Evolutionary conservation across 2,888 invertebrate genomes (phyloP), one percentile per base, ranked within the genome.

Genomic region (Dexiosoma caninum): DNA sequence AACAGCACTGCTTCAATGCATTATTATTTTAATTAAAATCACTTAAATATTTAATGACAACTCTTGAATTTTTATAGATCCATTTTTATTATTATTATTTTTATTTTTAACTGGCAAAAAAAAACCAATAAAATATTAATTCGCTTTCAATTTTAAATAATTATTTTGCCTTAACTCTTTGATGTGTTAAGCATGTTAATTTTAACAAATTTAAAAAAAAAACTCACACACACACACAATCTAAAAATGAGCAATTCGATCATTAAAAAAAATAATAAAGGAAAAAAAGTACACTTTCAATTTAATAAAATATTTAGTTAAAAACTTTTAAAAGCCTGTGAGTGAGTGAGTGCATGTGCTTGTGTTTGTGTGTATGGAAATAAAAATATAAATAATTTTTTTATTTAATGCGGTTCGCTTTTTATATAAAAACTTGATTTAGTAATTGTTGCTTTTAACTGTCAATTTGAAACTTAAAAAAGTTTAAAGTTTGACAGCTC

Each of bases 401-500:
- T 40, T 14, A n/a, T 23, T 40, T 37, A 57, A 37, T 23, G 57
- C 57, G 57, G 37, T 23, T 37, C n/a, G 21, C n/a, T 27, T 72
- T 62, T 55, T 27, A 8, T 37, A 74, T 55, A 46, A 57, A 77
- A 76, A 71, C 71, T 76, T 81, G 81, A 81, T 81, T 81, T 77
- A 81, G 81, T 81, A 81, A 81, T 81, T 81, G 81, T 74, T 81
- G 64, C 75, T 72, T 74, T 81, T 70, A 81, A 74, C 81, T 81
- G 81, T 81, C 81, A 81, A 81, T 77, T 81, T 69, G 67, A 64
- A 53, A 64, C 51, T 69, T 40, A 51, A 49, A 67, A 62, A 70
- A 75, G 42, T 64, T 64, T 75, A 70, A 81, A 81, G 78, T 82
- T 81, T 83, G 83, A 83, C 83, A 82, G 78, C 78, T 71, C 77